Conservation (phyloP, 1,140 invertebrate species). For the Agrypnia vestita region DNA sequence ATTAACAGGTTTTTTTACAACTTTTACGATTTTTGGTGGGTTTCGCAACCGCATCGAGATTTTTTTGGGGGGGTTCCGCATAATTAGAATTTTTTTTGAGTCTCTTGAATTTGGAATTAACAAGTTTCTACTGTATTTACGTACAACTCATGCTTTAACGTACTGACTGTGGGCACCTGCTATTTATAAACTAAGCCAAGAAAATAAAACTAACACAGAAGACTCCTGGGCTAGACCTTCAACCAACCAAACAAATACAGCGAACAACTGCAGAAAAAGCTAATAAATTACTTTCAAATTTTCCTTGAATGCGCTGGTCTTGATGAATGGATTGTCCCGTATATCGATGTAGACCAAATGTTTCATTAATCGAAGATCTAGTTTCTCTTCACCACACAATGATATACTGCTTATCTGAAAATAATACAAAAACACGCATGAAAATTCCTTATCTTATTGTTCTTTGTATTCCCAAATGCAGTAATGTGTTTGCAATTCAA, state of each 20-base stretch:
- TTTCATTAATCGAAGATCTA: constrained; percentile 23
- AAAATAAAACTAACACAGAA: not conserved
- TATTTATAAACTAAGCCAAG: not conserved
- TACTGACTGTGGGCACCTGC: not conserved
- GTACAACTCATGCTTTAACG: no score
- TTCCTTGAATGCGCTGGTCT: not conserved
- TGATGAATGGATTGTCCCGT: constrained; percentile 37
- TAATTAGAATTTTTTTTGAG: no score
- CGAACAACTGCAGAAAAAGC: not conserved
- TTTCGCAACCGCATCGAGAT: no score
- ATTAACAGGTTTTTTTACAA: no score
- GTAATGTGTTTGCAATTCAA: no score
- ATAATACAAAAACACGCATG: not conserved
- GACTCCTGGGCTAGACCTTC: no score
- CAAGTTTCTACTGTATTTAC: no score
- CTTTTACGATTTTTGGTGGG: no score
- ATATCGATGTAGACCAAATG: constrained; percentile 41
- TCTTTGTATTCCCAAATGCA: not conserved
- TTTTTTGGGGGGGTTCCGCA: no score
- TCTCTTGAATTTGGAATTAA: no score
- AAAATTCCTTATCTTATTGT: not conserved
- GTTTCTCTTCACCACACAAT: constrained; percentile 22
- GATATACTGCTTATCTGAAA: constrained; percentile 20
- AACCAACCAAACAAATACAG: not conserved
- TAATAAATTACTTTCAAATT: constrained; percentile 32